phyloP scores from a whole-genome alignment of 2,888 invertebrate genomes.

The Hofmannophila pseudospretella region DNA sequence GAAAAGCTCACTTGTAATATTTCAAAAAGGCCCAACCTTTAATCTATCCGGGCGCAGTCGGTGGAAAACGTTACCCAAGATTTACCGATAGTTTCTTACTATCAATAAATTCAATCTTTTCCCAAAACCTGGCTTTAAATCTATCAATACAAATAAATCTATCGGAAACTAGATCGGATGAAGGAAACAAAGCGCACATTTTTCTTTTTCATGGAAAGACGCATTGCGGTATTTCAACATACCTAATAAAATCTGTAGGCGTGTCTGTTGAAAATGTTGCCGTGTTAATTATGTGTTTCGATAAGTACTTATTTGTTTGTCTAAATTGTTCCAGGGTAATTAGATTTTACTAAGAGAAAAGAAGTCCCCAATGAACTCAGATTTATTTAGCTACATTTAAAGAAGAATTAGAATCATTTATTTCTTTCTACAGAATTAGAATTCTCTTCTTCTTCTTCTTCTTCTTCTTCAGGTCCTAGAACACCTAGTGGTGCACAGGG shows the following conservation, averaged over 20 bases:
- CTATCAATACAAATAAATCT: not conserved
- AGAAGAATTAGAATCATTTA: too few species aligned
- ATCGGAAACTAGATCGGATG: not conserved
- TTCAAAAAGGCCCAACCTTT: not conserved
- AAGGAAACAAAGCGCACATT: not conserved
- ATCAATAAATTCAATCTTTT: not conserved
- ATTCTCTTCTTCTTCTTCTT: too few species aligned
- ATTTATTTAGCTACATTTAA: too few species aligned
- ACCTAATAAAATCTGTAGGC: not conserved
- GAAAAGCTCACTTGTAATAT: too few species aligned
- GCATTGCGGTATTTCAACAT: conserved; percentile 20
- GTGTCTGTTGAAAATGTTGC: not conserved
- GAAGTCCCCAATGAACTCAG: too few species aligned
- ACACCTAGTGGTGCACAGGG: too few species aligned
- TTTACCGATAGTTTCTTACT: not conserved
- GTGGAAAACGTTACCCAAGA: not conserved
- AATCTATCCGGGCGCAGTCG: not conserved
- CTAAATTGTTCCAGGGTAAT: too few species aligned
- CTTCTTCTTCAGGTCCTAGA: too few species aligned
- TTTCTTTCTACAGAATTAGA: too few species aligned
- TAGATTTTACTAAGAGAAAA: too few species aligned
- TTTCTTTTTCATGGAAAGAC: conserved; percentile 14
- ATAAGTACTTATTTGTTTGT: too few species aligned
- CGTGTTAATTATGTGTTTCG: not conserved
- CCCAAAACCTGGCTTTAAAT: not conserved